Percentiles rank a stretch among this genome's conserved stretches.
These are phyloP conservation scores for Yasuhikotakia modesta DNA, from an alignment of 2,797 vertebrate genomes.

Conservation along the genomic window DNA sequence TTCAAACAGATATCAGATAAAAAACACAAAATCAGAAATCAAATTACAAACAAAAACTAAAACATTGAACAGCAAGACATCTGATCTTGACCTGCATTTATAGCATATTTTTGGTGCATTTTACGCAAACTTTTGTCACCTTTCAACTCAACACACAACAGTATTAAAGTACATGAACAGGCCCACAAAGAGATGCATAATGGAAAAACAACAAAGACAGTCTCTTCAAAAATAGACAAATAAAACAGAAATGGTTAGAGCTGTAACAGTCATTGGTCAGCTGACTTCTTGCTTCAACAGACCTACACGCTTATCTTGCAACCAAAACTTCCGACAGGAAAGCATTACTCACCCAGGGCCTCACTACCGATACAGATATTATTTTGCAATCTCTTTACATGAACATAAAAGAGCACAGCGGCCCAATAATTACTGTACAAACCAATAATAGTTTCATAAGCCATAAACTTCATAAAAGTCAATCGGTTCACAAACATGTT, in stretches of 20 bases:
- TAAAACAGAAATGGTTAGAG: not conserved
- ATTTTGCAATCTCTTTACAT: constrained; percentile 39
- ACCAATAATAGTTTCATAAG: too few relatives aligned
- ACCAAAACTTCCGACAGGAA: constrained; percentile 43
- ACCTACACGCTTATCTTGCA: constrained; percentile 25
- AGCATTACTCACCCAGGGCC: constrained; percentile 34
- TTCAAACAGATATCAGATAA: not conserved
- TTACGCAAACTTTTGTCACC: too few relatives aligned
- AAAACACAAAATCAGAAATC: not conserved
- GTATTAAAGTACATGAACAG: not conserved
- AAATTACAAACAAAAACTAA: not conserved
- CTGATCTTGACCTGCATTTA: not conserved
- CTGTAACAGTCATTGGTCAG: constrained; percentile 14
- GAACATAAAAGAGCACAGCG: constrained; percentile 23
- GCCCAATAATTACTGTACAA: not conserved
- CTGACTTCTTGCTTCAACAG: constrained; percentile 22
- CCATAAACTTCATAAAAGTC: not conserved
- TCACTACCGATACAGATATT: constrained; percentile 21
- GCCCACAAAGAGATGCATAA: not conserved
- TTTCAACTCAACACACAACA: not conserved
- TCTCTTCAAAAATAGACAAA: not conserved
- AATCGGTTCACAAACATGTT: not conserved
- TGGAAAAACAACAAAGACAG: not conserved
- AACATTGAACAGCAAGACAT: not conserved
- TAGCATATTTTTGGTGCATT: not conserved